Base-by-base conservation (phyloP, 2,888 invertebrate species). In the Trissolcus brochymenae region DNA sequence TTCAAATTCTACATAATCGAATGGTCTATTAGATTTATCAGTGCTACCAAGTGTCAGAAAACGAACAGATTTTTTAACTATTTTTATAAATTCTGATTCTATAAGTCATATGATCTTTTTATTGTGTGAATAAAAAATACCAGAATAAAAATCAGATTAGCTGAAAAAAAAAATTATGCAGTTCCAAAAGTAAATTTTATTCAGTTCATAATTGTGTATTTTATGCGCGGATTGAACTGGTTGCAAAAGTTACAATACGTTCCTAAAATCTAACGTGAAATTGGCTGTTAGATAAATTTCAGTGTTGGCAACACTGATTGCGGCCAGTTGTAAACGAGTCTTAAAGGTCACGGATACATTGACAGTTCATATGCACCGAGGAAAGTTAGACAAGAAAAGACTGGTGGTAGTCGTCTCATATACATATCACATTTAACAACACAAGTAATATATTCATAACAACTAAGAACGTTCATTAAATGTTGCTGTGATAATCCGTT, bases 371-470 rank as follows among this genome's bases (percentile, higher is more conserved):
- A 49, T 51, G 57, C 19, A 55, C 60, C 51, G 50, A 73, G 49
- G 66, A 73, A 73, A 73, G 66, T 60, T 66, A 29, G 66, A 62
- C 25, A 46, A 66, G 49, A 43, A 61, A 74, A 62, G 43, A 57
- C 62, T 60, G 55, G 53, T 62, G 67, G 35, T 53, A 68, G 64
- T 76, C 43, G 71, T 71, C 57, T 66, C 73, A 64, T 68, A 64
- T 60, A 72, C 77, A 78, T 70, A 78, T 73, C 77, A 70, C 68
- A 67, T 61, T 78, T 56, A 55, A 73, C 61, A 68, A 64, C 61
- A 68, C 64, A 70, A 77, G 56, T 68, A 64, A 59, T 59, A 59
- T 53, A 74, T 61, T 73, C 77, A 70, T 70, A 70, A 74, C 60
- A 78, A 70, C 46, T 65, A 40, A n/a, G 49, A 65, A 43, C 61